These are phyloP conservation scores for Dryomyza anilis DNA, from an alignment of 2,888 invertebrate genomes.

Conservation along the genomic window DNA sequence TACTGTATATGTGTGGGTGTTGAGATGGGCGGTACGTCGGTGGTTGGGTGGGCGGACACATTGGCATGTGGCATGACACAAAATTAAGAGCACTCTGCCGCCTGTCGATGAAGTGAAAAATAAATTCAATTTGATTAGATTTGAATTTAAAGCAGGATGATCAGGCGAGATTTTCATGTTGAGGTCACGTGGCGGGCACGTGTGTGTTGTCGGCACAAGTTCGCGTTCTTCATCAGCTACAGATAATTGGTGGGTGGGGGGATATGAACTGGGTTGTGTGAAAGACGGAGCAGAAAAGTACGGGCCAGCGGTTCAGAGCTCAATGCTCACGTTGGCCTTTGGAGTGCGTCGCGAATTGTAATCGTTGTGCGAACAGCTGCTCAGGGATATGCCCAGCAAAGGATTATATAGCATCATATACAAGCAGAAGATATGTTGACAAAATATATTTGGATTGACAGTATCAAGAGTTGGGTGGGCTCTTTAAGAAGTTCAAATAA, in stretches of 20 bases:
- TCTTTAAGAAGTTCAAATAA: too few relatives aligned
- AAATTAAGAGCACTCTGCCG: conserved; percentile 33
- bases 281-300: neutral
- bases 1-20: conserved; percentile 16
- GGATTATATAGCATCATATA: neutral
- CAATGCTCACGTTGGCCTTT: conserved; percentile 1
- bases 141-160: conserved; percentile 57
- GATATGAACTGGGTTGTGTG: neutral
- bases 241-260: conserved; percentile 9
- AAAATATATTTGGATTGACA: too few relatives aligned
- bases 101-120: conserved; percentile 21
- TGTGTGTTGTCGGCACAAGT: conserved; percentile 25
- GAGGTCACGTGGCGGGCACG: conserved; percentile 40
- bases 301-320: neutral
- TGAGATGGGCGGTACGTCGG: conserved; percentile 25
- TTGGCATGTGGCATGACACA: conserved; percentile 28
- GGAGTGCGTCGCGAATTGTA: conserved; percentile 1
- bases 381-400: neutral
- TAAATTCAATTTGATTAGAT: conserved; percentile 60
- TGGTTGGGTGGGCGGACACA: conserved; percentile 26
- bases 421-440: neutral
- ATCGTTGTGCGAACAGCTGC: conserved; percentile 5
- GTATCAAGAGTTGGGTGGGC: too few relatives aligned
- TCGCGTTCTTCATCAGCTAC: neutral
- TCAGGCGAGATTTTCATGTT: conserved; percentile 50